Percentiles rank a stretch among this genome's conserved stretches.
These are phyloP conservation scores for Oncorhynchus tshawytscha DNA, from an alignment of 2,113 vertebrate genomes.

Conservation along the genomic window DNA sequence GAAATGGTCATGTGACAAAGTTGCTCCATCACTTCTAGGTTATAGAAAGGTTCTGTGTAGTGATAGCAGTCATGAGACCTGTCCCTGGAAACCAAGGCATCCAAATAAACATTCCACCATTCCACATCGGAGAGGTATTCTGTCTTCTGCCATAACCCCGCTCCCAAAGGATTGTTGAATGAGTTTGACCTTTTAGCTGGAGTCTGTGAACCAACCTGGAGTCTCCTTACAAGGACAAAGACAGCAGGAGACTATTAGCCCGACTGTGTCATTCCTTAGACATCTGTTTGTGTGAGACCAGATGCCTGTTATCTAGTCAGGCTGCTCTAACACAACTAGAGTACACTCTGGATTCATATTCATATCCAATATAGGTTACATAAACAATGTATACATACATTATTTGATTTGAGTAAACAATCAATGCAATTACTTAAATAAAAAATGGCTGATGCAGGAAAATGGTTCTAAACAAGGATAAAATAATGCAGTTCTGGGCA, in stretches of 20 bases:
- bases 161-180: slow-evolving; percentile 34
- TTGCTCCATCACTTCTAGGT: neutral
- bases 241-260: slow-evolving; percentile 48
- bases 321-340: neutral
- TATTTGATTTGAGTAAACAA: too few species aligned
- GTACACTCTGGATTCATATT: neutral
- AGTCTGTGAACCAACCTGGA: slow-evolving; percentile 52
- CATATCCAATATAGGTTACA: too few species aligned
- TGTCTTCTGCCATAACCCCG: slow-evolving; percentile 9
- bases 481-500: neutral
- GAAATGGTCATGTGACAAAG: neutral
- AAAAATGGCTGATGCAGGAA: too few species aligned
- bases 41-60: neutral
- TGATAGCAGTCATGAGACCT: slow-evolving; percentile 15
- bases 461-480: neutral
- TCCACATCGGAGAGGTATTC: slow-evolving; percentile 37
- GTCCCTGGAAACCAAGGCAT: slow-evolving; percentile 6
- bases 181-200: slow-evolving; percentile 49
- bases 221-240: slow-evolving; percentile 76
- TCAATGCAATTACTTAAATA: too few species aligned
- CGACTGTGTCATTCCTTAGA: slow-evolving; percentile 42
- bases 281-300: slow-evolving; percentile 35
- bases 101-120: slow-evolving; percentile 14
- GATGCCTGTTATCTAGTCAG: neutral
- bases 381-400: too few species aligned